These are phyloP conservation scores for Heliornis fulica DNA, from an alignment of 2,113 vertebrate genomes.

Conservation along the genomic window DNA sequence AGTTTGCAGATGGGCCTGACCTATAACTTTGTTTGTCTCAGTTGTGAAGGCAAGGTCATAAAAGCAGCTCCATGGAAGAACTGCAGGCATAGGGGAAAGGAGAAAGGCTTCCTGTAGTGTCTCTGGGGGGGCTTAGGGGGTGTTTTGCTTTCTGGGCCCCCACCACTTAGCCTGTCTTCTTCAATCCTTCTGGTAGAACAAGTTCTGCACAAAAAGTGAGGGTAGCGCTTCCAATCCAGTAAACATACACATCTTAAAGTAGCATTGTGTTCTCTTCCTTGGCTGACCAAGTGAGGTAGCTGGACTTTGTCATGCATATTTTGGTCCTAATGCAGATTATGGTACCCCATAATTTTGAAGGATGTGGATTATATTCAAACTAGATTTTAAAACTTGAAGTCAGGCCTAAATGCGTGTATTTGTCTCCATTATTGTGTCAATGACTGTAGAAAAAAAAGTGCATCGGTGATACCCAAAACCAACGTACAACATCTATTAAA, in stretches of 20 bases:
- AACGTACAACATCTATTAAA: not conserved
- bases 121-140: not conserved
- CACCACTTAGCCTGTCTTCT: not conserved
- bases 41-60: not conserved
- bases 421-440: not conserved
- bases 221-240: not conserved
- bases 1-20: not conserved
- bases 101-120: not conserved
- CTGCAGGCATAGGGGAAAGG: not conserved
- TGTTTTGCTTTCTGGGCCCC: not conserved
- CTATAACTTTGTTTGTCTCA: not conserved
- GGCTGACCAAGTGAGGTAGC: not conserved
- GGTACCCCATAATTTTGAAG: constrained; percentile 8
- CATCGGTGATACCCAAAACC: not conserved
- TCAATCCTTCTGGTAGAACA: not conserved
- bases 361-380: not conserved
- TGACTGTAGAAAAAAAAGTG: not conserved
- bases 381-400: not conserved
- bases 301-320: not conserved
- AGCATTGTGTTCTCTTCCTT: not conserved
- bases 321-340: not conserved
- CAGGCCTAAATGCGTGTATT: not conserved
- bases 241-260: not conserved
- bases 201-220: not conserved
- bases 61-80: not conserved